Percentiles rank a stretch among this genome's conserved stretches.
Conservation (phyloP, 2,888 invertebrate genomes). For the Drosophila meridiana region DNA sequence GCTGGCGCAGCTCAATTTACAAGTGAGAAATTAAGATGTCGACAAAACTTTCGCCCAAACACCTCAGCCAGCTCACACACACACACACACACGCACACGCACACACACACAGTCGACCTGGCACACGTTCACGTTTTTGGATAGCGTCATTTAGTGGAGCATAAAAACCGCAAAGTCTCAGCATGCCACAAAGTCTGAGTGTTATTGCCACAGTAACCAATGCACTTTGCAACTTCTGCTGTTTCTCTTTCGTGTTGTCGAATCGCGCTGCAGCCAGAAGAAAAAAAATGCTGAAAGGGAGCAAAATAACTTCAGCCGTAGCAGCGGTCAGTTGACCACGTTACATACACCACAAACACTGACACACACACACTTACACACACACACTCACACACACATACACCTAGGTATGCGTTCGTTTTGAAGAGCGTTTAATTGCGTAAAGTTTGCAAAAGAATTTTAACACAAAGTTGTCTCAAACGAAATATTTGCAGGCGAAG, state of each 20-base stretch:
- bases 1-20: conserved; percentile 78
- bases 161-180: conserved; percentile 58
- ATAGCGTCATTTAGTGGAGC: conserved; percentile 37
- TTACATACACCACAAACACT: conserved; percentile 1
- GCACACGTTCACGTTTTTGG: conserved; percentile 3
- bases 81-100: conserved; percentile 14
- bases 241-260: conserved; percentile 4
- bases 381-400: neutral
- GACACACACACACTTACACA: neutral
- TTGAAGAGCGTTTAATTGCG: conserved; percentile 24
- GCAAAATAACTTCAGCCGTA: conserved; percentile 2
- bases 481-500: conserved; percentile 11
- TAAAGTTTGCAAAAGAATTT: conserved; percentile 9
- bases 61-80: conserved; percentile 48
- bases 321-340: conserved; percentile 18
- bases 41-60: conserved; percentile 69
- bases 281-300: neutral
- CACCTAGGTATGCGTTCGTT: neutral
- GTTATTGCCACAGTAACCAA: conserved; percentile 63
- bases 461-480: conserved; percentile 16
- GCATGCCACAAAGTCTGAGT: conserved; percentile 71
- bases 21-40: conserved; percentile 81
- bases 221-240: conserved; percentile 59
- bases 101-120: neutral
- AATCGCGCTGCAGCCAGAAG: neutral